Evolutionary conservation across 2,113 vertebrate genomes (phyloP).

Genomic region (Anas platyrhynchos): DNA sequence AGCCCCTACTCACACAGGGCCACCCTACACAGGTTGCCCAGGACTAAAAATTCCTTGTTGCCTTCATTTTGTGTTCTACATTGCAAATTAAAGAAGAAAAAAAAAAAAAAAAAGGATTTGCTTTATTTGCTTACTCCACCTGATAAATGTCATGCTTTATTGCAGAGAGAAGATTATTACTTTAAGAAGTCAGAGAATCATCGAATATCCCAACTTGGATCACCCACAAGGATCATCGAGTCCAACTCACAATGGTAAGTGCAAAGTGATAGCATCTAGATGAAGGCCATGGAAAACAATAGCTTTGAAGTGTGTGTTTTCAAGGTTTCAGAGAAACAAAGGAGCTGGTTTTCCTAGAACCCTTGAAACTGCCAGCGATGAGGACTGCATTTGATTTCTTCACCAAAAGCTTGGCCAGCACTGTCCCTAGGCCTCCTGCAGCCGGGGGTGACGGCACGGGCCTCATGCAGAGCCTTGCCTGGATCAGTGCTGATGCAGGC

Average conservation of each 20-base stretch:
- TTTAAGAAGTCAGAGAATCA: background rate
- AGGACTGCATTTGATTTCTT: background rate
- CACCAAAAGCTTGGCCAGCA: background rate
- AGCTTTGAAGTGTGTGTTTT: background rate
- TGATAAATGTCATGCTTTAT: background rate
- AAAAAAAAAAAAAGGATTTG: background rate
- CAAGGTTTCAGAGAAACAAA: background rate
- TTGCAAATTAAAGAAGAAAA: background rate
- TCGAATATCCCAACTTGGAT: too few species aligned
- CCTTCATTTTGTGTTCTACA: background rate
- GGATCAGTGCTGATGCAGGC: too few species aligned
- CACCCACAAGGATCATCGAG: too few species aligned
- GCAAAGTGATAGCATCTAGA: background rate
- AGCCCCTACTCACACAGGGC: too few species aligned
- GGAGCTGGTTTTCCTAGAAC: background rate
- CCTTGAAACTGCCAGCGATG: fast-evolving
- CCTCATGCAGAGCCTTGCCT: background rate
- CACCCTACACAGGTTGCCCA: too few species aligned
- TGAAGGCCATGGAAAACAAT: background rate
- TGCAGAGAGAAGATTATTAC: background rate
- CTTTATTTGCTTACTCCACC: background rate
- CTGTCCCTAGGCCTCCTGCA: background rate
- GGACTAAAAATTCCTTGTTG: background rate
- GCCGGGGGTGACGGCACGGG: fast-evolving
- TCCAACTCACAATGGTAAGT: too few species aligned